Base-by-base conservation (phyloP, 2,888 invertebrate species). In the Steinernema carpocapsae region DNA sequence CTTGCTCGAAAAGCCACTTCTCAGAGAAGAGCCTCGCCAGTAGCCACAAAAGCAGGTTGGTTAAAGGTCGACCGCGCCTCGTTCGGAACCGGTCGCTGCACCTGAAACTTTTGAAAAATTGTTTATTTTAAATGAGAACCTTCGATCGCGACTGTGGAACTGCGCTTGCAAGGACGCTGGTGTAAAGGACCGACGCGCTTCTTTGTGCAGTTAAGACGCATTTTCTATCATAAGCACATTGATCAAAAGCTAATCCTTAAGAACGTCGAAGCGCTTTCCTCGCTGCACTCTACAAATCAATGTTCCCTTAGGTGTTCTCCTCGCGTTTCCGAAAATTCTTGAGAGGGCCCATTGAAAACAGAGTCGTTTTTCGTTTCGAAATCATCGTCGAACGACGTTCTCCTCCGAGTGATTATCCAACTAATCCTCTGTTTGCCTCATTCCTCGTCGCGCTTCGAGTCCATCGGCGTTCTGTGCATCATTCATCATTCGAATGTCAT, bases 1-100 rank as follows among this genome's bases (percentile, higher is more conserved):
- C 14, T 32, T 32, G 48, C 48, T n/a, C 3, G 29, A 32, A 64
- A 64, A 26, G 12, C 37, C 37, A 37, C 37, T 37, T 37, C 37
- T 10, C 37, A 22, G 1, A 26, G 29, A 26, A 22, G 64, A 14
- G 29, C 64, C 6, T 26, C 32, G 64, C 64, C 64, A 6, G 32
- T 64, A 26, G 64, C 64, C 32, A 64, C 64, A 17, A 64, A 64
- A 26, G 24, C 64, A 64, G 64, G 64, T 64, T 64, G 32, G 64
- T 64, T 26, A 17, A 56, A 2, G 26, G 17, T 3, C 3, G 64
- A 3, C 48, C 17, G 19, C 19, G 17, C n/a, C 2, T 48, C 19
- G 2, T 24, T 26, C 22, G 22, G 4, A 64, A 64, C 64, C 64
- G 64, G 64, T 64, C 37, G 64, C 26, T 26, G 32, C 29, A 19